Evolutionary conservation across 2,113 vertebrate species (phyloP), one percentile per base, ranked within the genome.

Genomic region (Mobula hypostoma): DNA sequence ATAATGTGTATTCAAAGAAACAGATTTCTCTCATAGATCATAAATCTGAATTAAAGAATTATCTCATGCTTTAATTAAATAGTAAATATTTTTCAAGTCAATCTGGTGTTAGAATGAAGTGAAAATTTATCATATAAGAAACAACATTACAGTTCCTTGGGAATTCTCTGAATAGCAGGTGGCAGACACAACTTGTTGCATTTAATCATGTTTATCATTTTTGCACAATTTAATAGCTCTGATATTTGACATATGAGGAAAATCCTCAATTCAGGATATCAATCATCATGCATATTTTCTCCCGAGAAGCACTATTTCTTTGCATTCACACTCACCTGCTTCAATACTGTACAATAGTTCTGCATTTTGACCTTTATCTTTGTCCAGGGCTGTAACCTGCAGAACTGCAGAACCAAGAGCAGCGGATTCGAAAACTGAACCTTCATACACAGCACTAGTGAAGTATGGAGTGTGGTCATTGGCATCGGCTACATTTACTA

Each of bases 381-480:
- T 99, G 96, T 99, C 99, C 95, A 99, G 95, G 88, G 99, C 99
- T 0, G 98, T 99, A 94, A 99, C 98, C 94, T 98, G 98, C 94
- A 99, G 95, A 70, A 99, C 98, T 32, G 98, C 99, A 94, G 99
- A 99, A 77, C 99, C 99, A 91, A 98, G 95, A n/a, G 98, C 98
- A 79, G 98, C 99, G 0, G 99, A 99, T 95, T 99, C 99, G 94
- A 98, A 99, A 77, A 99, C 97, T 0, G 96, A 98, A 63, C 98
- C 98, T 95, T 99, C 98, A 0, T 99, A 99, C 95, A 99, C 95
- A 0, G 98, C 97, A 94, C 96, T 98, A 95, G 98, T 99, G 91
- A 99, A 99, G 94, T 98, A 97, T 0, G 99, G 99, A 15, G 97
- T 97, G 74, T 99, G 98, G 95, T 99, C 99, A 72, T 99, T 99